These are phyloP conservation scores for Bos taurus DNA, from an alignment of 2,113 vertebrate genomes.

Conservation along the genomic window DNA sequence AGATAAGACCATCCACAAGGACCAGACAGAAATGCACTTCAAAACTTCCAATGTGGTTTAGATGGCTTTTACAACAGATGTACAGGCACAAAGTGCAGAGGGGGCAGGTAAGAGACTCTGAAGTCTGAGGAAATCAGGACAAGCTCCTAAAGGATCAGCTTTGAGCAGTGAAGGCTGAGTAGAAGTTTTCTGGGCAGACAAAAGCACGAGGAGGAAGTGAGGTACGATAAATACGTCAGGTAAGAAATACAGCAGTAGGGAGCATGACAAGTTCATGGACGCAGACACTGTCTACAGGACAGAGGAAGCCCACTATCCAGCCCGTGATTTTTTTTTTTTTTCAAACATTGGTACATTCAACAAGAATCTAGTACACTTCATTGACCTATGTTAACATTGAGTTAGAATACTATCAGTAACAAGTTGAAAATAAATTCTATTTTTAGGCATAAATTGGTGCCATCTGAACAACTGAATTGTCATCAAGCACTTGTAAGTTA, in stretches of 20 bases:
- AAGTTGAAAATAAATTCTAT: constrained; percentile 31
- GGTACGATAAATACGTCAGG: background rate
- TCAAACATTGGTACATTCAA: background rate
- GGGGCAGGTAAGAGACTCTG: background rate
- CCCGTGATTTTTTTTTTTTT: background rate
- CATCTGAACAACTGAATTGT: background rate
- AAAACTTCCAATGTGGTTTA: background rate
- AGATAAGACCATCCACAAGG: background rate
- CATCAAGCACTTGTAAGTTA: background rate
- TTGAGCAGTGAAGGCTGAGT: background rate
- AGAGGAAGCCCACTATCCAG: background rate
- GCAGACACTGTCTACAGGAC: background rate
- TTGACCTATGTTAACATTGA: background rate
- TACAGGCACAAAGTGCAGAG: background rate
- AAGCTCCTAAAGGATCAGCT: background rate
- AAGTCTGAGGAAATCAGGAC: background rate
- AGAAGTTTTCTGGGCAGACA: background rate
- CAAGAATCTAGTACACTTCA: background rate
- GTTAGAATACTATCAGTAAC: background rate
- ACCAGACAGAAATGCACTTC: background rate
- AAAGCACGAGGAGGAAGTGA: background rate
- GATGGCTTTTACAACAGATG: background rate
- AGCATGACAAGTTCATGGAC: background rate
- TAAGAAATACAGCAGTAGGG: background rate
- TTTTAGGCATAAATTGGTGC: background rate